Evolutionary conservation across 2,888 invertebrate genomes (phyloP).

Genomic region (Euspilapteryx auroguttella): DNA sequence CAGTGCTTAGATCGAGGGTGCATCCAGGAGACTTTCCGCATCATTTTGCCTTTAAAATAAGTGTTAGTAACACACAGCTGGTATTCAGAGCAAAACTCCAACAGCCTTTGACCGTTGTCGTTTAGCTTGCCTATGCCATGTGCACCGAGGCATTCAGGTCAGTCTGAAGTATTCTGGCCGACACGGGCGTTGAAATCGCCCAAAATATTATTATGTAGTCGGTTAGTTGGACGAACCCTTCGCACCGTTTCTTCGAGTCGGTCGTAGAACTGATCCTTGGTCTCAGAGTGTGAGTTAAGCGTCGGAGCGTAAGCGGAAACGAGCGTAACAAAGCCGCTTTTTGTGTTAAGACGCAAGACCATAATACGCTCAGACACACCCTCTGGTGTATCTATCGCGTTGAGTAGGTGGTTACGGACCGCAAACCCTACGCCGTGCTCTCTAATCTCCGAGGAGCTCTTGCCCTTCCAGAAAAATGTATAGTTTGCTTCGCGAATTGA

Average conservation of each 20-base stretch:
- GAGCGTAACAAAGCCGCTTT: constrained; percentile 4
- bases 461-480: constrained; percentile 6
- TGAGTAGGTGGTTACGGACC: too few species aligned
- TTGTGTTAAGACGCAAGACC: constrained; percentile 4
- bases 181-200: constrained; percentile 2
- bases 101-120: too few species aligned
- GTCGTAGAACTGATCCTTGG: too few species aligned
- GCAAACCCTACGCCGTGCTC: constrained; percentile 9
- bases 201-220: not conserved
- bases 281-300: too few species aligned
- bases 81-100: too few species aligned
- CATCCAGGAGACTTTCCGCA: constrained; percentile 5
- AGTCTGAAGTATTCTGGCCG: not conserved
- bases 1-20: not conserved
- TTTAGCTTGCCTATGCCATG: too few species aligned
- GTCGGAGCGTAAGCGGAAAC: too few species aligned
- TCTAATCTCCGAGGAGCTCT: constrained; percentile 1
- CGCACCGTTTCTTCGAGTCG: too few species aligned
- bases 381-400: constrained; percentile 2
- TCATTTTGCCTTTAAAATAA: constrained; percentile 6
- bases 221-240: not conserved
- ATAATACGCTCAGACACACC: too few species aligned
- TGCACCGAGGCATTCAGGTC: too few species aligned
- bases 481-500: constrained; percentile 6
- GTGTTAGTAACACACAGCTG: too few species aligned